Evolutionary conservation across 2,797 vertebrate species (phyloP).

Genomic region (Phataginus tetradactyla): DNA sequence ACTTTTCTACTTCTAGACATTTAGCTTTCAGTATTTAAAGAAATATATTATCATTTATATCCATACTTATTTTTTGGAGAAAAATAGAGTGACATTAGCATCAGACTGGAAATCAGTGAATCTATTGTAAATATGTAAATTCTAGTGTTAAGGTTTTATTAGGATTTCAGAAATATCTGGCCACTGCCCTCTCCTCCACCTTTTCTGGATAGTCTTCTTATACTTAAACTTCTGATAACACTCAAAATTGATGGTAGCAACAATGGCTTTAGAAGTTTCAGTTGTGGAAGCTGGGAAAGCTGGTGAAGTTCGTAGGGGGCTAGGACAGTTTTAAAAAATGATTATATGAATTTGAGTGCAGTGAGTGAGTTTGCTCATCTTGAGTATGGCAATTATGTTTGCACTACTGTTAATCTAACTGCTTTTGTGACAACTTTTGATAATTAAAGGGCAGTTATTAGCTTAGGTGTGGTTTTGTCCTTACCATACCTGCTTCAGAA

Average conservation of each 20-base stretch:
- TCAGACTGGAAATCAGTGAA: neutral
- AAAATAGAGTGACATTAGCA: neutral
- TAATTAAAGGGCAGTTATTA: neutral
- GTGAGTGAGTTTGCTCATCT: neutral
- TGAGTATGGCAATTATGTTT: neutral
- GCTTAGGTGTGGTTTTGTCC: neutral
- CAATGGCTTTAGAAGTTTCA: neutral
- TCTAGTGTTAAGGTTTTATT: neutral
- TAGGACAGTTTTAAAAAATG: neutral
- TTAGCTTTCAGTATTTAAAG: neutral
- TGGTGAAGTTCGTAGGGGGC: neutral
- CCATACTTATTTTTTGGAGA: neutral
- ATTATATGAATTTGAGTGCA: neutral
- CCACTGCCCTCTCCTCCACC: neutral
- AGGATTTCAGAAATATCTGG: neutral
- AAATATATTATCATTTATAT: neutral
- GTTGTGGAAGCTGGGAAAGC: neutral
- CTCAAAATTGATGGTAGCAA: neutral
- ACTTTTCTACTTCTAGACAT: neutral
- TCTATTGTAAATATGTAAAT: neutral
- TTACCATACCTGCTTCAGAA: neutral
- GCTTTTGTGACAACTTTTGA: neutral
- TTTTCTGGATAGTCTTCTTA: conserved; percentile 2
- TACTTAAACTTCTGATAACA: neutral
- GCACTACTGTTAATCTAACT: neutral